Base-by-base conservation (phyloP, 2,797 vertebrate genomes). In the Anguilla anguilla region DNA sequence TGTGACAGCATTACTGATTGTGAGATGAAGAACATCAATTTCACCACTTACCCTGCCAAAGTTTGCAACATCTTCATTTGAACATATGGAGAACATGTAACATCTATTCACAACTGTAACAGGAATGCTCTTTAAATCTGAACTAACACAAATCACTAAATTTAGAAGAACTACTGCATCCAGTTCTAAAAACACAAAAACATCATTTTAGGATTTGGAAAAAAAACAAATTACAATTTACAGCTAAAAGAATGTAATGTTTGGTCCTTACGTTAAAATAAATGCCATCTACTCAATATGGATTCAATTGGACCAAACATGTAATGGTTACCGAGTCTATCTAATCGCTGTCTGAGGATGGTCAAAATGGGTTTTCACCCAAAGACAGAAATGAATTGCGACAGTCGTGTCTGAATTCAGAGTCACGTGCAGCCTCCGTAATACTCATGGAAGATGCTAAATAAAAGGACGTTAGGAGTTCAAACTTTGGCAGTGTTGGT, bases 401-500 rank as follows among this genome's bases (percentile, higher is more conserved):
- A 64, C 35, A 57, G 43, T 57, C 53, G 19, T 10, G 31, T 43
- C 46, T 82, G 79, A 82, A 51, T 82, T 82, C 22, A 51, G 25
- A 67, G 51, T 35, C n/a, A 25, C 22, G 2, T 82, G 87, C 1
- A 9, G 86, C 77, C 85, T 53, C 87, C 69, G 84, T 90, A 92
- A 93, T 93, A 92, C 90, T 0, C 93, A 93, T 91, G 91, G 92
- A 90, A 89, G 91, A 93, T 92, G 93, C 93, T 92, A 93, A 94
- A 92, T 35, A 91, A 91, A 92, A 90, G 87, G 84, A 91, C 94
- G 90, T 87, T 51, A 90, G 83, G 89, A 93, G 91, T 93, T 94
- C 93, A 96, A 96, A 96, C 94, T 96, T 96, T 96, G 96, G 96
- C 96, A 95, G 93, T 93, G 92, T 92, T 92, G 93, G 94, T 88